Evolutionary conservation across 1,140 invertebrate genomes (phyloP).

Genomic region (Apis laboriosa): DNA sequence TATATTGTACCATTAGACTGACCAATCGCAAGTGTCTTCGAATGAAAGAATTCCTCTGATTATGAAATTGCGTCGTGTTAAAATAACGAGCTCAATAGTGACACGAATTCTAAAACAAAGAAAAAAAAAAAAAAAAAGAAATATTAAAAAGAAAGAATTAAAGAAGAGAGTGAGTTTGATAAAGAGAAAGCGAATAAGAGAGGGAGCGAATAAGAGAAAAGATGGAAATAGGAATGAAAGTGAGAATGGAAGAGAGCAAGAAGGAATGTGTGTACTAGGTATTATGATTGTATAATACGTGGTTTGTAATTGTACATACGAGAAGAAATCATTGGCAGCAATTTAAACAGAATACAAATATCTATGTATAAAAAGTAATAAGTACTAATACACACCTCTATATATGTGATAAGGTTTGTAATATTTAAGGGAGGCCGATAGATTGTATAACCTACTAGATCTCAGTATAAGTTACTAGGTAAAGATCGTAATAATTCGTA

Average conservation of each 20-base stretch:
- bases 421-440: slow-evolving; percentile 71
- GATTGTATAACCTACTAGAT: slow-evolving; percentile 79
- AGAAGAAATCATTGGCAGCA: slow-evolving; percentile 73
- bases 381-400: slow-evolving; percentile 68
- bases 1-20: slow-evolving; percentile 43
- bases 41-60: slow-evolving; percentile 37
- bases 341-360: slow-evolving; percentile 68
- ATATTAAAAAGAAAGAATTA: slow-evolving; percentile 2
- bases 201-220: neutral
- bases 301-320: slow-evolving; percentile 78
- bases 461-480: slow-evolving; percentile 77
- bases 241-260: slow-evolving; percentile 22
- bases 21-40: slow-evolving; percentile 55
- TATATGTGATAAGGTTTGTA: slow-evolving; percentile 79
- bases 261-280: slow-evolving; percentile 68
- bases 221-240: slow-evolving; percentile 35
- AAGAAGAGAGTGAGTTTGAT: slow-evolving; percentile 4
- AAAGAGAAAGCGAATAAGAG: neutral
- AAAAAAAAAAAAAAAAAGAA: slow-evolving; percentile 37
- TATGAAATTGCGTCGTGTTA: slow-evolving; percentile 22
- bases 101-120: slow-evolving; percentile 44
- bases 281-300: slow-evolving; percentile 77
- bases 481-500: slow-evolving; percentile 71
- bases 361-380: slow-evolving; percentile 74
- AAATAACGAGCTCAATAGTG: slow-evolving; percentile 32